A percentile compares a stretch with the other conserved stretches of the same genome.
Conservation (phyloP, 1,140 invertebrate species). For the Papilio dardanus region DNA sequence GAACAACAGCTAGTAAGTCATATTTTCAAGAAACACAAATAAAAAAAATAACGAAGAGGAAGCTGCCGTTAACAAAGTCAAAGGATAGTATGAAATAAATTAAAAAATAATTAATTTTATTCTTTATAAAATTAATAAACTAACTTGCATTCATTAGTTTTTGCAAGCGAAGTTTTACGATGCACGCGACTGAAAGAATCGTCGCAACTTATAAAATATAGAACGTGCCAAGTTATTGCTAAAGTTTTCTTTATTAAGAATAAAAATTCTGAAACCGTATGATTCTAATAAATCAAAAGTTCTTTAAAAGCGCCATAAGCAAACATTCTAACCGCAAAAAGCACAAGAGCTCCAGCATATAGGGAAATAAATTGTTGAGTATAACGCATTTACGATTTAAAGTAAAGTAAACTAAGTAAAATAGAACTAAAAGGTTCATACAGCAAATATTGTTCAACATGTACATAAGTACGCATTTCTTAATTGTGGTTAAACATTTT, state of each 20-base stretch:
- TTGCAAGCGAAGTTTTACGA: conserved; percentile 1
- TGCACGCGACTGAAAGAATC: neutral
- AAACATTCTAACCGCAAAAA: conserved; percentile 2
- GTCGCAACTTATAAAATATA: conserved; percentile 6
- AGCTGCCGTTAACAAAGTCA: neutral
- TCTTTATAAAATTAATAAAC: neutral
- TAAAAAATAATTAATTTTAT: neutral
- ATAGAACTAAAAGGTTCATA: neutral
- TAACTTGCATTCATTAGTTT: conserved; percentile 9
- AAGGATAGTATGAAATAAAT: neutral
- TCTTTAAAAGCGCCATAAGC: conserved; percentile 4
- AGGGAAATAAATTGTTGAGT: neutral
- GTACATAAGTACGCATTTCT: no score
- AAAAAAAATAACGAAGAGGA: no score
- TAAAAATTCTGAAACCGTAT: conserved; percentile 22
- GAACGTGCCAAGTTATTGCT: conserved; percentile 11
- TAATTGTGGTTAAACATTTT: no score
- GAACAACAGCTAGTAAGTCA: no score
- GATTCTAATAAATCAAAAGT: conserved; percentile 24
- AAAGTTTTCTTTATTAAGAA: conserved; percentile 14
- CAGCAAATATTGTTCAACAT: neutral
- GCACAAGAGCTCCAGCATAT: neutral
- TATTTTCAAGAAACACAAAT: no score
- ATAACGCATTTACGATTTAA: neutral
- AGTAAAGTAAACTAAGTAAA: neutral